phyloP scores from a whole-genome alignment of 1,140 invertebrate species.

The Globodera ellingtonae region DNA sequence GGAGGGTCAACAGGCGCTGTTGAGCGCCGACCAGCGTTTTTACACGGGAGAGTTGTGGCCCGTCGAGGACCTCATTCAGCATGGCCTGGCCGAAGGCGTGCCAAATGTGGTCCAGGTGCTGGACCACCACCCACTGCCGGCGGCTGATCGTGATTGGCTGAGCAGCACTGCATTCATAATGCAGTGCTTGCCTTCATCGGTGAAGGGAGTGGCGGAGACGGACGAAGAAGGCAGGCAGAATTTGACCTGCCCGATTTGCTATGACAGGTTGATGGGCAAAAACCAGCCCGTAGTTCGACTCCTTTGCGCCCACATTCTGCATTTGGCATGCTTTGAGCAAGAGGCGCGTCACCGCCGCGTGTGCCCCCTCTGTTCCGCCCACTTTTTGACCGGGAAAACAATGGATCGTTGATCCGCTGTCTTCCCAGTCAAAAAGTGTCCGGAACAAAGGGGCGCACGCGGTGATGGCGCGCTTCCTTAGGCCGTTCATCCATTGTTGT shows the following conservation, averaged over 20 bases:
- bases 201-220: background rate
- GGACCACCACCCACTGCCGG: background rate
- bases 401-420: too few species aligned
- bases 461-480: too few species aligned
- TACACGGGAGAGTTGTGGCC: background rate
- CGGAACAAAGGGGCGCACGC: too few species aligned
- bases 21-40: background rate
- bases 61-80: background rate
- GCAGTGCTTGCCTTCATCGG: background rate
- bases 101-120: background rate
- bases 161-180: background rate
- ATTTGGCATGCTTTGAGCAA: background rate
- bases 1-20: background rate
- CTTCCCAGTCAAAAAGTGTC: too few species aligned
- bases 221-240: background rate
- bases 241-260: background rate
- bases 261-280: background rate
- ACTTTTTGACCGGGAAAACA: background rate
- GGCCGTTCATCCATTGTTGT: too few species aligned
- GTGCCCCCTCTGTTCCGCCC: background rate
- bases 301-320: background rate
- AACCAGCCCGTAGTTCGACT: background rate
- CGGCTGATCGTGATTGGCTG: background rate
- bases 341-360: background rate
- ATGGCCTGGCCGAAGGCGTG: background rate